Conservation (phyloP, 2,113 vertebrate genomes). For the Panthera uncia region DNA sequence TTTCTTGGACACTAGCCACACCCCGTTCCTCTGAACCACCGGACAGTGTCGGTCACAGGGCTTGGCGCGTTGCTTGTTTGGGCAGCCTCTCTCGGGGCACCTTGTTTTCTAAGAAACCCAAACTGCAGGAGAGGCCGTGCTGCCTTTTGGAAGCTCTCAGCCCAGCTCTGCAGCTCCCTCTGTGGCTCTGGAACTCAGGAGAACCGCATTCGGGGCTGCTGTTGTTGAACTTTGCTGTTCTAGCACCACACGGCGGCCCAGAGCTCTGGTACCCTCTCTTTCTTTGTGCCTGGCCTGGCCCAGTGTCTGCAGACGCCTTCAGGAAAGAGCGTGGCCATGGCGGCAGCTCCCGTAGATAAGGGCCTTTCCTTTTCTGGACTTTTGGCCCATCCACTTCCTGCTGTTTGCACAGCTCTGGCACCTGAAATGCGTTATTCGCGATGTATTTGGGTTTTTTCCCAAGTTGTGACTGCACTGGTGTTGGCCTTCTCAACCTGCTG, state of each 20-base stretch:
- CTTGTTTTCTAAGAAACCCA: background rate
- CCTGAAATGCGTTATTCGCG: background rate
- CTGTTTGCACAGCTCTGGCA: background rate
- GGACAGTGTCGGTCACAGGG: fast-evolving
- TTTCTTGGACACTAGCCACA: fast-evolving
- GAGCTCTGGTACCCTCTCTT: no score
- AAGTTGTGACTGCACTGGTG: background rate
- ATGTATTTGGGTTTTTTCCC: background rate
- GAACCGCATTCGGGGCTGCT: fast-evolving
- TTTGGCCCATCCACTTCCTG: background rate
- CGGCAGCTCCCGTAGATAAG: background rate
- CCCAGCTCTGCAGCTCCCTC: background rate
- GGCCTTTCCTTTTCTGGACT: background rate
- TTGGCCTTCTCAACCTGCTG: background rate
- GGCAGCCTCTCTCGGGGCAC: fast-evolving
- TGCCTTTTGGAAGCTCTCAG: background rate
- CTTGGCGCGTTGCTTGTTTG: fast-evolving
- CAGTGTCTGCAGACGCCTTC: background rate
- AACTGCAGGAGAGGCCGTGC: fast-evolving
- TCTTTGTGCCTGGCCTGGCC: fast-evolving
- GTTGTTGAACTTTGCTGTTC: fast-evolving
- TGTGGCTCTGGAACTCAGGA: background rate
- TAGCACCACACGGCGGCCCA: fast-evolving
- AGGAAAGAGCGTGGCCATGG: no score
- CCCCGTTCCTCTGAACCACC: fast-evolving